These are phyloP conservation scores for Eubasilissa splendida DNA, from an alignment of 2,888 invertebrate species.

Conservation along the genomic window DNA sequence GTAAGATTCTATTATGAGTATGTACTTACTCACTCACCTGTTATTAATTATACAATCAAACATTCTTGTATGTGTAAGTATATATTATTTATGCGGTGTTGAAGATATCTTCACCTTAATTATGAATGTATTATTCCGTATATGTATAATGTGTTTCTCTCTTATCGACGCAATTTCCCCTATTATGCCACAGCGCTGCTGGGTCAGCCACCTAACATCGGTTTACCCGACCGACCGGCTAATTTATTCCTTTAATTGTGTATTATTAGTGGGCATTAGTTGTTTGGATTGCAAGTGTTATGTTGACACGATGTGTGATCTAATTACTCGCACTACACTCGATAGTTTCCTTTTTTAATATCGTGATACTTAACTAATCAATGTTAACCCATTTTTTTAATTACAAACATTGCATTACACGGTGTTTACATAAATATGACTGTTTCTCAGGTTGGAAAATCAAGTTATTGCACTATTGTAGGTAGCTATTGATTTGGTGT, in stretches of 20 bases:
- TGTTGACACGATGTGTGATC: slow-evolving; percentile 53
- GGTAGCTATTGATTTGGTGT: too few relatives aligned
- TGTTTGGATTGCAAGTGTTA: slow-evolving; percentile 54
- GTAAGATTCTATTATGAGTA: too few relatives aligned
- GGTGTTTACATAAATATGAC: too few relatives aligned
- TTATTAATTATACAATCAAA: too few relatives aligned
- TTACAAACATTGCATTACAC: not conserved
- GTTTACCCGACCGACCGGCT: slow-evolving; percentile 21
- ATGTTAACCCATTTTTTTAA: not conserved
- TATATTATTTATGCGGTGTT: too few relatives aligned
- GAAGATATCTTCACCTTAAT: too few relatives aligned
- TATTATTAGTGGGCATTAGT: slow-evolving; percentile 52
- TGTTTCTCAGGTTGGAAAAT: too few relatives aligned
- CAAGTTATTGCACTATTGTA: too few relatives aligned
- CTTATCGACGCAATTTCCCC: not conserved
- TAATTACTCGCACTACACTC: slow-evolving; percentile 45
- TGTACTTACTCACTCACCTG: too few relatives aligned
- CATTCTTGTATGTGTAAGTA: too few relatives aligned
- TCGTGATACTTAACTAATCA: slow-evolving; percentile 7
- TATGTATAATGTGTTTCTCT: too few relatives aligned
- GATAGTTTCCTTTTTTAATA: not conserved
- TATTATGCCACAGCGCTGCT: not conserved
- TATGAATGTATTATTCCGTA: too few relatives aligned
- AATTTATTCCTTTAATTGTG: slow-evolving; percentile 55
- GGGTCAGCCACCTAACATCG: not conserved